These are phyloP conservation scores for Bombus affinis DNA, from an alignment of 1,140 invertebrate genomes.

Conservation along the genomic window DNA sequence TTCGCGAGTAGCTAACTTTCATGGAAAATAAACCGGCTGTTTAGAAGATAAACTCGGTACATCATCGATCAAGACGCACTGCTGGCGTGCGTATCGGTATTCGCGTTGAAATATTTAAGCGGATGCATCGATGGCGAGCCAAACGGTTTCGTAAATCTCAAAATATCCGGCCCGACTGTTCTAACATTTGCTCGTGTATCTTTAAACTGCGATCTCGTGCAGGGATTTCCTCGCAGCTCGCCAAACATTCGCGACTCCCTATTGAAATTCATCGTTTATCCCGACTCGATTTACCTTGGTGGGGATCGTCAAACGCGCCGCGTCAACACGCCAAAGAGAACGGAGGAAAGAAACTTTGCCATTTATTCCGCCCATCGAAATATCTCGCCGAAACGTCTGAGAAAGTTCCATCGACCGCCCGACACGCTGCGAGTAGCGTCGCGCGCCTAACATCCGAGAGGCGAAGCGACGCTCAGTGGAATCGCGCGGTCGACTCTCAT, in stretches of 20 bases:
- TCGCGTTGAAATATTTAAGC: background rate
- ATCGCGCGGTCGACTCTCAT: no score
- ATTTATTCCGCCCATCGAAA: conserved; percentile 19
- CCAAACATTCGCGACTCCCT: background rate
- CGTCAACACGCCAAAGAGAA: conserved; percentile 20
- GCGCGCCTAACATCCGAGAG: no score
- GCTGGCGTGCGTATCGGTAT: background rate
- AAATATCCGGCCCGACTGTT: background rate
- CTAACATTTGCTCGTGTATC: conserved; percentile 1
- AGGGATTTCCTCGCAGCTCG: background rate
- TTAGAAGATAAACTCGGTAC: background rate
- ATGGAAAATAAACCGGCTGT: background rate
- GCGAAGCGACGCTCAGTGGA: no score
- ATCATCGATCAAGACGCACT: background rate
- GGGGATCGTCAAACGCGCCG: conserved; percentile 7
- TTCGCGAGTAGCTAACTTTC: background rate
- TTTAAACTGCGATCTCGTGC: background rate
- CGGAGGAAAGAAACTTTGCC: background rate
- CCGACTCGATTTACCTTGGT: background rate
- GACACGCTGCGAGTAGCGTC: no score
- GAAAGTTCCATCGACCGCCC: no score
- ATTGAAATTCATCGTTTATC: conserved; percentile 19
- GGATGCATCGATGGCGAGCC: background rate
- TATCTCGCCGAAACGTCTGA: background rate
- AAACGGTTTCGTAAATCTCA: background rate